Evolutionary conservation across 2,797 vertebrate species (phyloP).

Genomic region (Pseudopleuronectes americanus): DNA sequence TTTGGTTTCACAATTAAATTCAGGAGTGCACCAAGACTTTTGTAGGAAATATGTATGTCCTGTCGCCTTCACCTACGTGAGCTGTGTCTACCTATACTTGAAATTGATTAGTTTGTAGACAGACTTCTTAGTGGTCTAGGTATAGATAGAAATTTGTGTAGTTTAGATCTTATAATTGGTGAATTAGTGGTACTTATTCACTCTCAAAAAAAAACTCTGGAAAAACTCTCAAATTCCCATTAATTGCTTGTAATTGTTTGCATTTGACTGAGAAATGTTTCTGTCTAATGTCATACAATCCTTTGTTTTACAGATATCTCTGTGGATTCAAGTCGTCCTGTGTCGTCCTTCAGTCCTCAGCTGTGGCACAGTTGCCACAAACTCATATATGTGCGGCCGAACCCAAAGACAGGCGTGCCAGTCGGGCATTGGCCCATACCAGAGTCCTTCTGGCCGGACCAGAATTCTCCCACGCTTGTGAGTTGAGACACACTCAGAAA

Average conservation of each 20-base stretch:
- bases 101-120: no score
- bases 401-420: conserved; percentile 96
- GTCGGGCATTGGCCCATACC: conserved; percentile 98
- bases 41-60: no score
- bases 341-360: conserved; percentile 87
- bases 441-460: conserved; percentile 98
- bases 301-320: conserved; percentile 85
- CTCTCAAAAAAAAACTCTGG: no score
- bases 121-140: neutral
- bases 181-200: no score
- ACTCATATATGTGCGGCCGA: conserved; percentile 96
- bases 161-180: neutral
- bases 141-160: neutral
- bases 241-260: neutral
- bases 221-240: neutral
- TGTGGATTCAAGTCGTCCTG: conserved; percentile 86
- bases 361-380: conserved; percentile 99
- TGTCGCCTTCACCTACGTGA: no score
- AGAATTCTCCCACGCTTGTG: conserved; percentile 97
- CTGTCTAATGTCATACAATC: conserved; percentile 20
- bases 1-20: no score
- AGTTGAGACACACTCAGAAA: conserved; percentile 60
- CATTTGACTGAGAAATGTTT: neutral
- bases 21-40: no score
- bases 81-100: no score